These are phyloP conservation scores for Hipparchia semele DNA, from an alignment of 2,888 invertebrate species.

Conservation along the genomic window DNA sequence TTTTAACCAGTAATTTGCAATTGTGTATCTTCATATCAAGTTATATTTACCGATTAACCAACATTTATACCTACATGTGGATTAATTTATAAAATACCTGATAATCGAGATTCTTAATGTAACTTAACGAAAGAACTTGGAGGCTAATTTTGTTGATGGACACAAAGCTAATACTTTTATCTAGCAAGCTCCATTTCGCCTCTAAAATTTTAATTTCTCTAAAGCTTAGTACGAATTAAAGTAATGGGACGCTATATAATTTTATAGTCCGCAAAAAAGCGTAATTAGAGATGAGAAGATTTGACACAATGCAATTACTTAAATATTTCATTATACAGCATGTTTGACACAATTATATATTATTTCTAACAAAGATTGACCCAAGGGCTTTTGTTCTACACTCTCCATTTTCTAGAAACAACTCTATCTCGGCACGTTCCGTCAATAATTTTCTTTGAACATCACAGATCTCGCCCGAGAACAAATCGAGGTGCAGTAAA, in stretches of 20 bases:
- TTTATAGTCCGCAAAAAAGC: conserved; percentile 63
- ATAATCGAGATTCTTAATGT: conserved; percentile 7
- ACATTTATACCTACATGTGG: neutral
- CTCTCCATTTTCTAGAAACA: conserved; percentile 55
- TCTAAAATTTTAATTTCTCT: conserved; percentile 72
- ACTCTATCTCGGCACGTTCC: conserved; percentile 74
- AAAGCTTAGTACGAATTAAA: conserved; percentile 67
- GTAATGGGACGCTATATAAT: conserved; percentile 69
- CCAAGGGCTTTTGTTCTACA: conserved; percentile 55
- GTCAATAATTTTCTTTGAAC: conserved; percentile 80
- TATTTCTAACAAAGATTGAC: conserved; percentile 51
- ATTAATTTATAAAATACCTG: neutral
- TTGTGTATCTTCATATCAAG: no score
- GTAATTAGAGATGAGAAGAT: conserved; percentile 55
- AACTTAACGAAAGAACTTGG: conserved; percentile 29
- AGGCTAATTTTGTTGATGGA: conserved; percentile 52
- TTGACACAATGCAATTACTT: conserved; percentile 45
- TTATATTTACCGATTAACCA: no score
- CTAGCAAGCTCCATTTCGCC: conserved; percentile 69
- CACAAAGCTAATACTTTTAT: conserved; percentile 72
- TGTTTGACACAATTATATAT: conserved; percentile 58
- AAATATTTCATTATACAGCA: conserved; percentile 41
- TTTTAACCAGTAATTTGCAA: no score
- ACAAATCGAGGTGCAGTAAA: conserved; percentile 79
- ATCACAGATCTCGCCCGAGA: conserved; percentile 75